Percentiles rank a stretch among this genome's conserved stretches.
Evolutionary conservation across 1,140 invertebrate genomes (phyloP).

Genomic region (Aphis craccivora): DNA sequence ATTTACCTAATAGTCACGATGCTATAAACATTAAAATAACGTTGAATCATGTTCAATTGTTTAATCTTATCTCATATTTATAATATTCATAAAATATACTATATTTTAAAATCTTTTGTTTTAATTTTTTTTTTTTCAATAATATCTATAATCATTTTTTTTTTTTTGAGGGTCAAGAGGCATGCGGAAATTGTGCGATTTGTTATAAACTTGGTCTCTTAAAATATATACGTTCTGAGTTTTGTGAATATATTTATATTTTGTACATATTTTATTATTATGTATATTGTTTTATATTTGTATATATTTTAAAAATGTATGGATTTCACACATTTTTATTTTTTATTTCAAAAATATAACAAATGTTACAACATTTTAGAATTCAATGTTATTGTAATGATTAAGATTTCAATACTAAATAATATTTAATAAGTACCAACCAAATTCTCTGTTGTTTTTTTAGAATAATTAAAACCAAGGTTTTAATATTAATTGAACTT

Average conservation of each 20-base stretch:
- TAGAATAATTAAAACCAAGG: background rate
- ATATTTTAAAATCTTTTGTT: background rate
- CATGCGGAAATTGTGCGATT: conserved; percentile 2
- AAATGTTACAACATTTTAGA: background rate
- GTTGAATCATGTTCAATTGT: background rate
- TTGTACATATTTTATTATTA: background rate
- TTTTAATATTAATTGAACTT: background rate
- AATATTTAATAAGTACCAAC: background rate
- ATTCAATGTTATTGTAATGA: background rate
- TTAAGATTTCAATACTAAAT: background rate
- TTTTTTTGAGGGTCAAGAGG: conserved; percentile 20
- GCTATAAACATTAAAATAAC: background rate
- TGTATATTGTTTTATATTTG: background rate
- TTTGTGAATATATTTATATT: background rate
- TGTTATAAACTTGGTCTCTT: background rate
- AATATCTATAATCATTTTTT: background rate
- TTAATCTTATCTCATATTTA: background rate
- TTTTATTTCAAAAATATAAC: background rate
- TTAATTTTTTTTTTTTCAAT: background rate
- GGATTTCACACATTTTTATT: background rate
- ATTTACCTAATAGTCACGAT: background rate
- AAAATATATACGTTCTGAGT: background rate
- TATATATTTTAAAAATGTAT: background rate
- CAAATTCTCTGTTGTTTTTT: no score
- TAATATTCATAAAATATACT: background rate